Evolutionary conservation across 2,113 vertebrate species (phyloP), one percentile per base, ranked within the genome.

Genomic region (Microcebus griseorufus): DNA sequence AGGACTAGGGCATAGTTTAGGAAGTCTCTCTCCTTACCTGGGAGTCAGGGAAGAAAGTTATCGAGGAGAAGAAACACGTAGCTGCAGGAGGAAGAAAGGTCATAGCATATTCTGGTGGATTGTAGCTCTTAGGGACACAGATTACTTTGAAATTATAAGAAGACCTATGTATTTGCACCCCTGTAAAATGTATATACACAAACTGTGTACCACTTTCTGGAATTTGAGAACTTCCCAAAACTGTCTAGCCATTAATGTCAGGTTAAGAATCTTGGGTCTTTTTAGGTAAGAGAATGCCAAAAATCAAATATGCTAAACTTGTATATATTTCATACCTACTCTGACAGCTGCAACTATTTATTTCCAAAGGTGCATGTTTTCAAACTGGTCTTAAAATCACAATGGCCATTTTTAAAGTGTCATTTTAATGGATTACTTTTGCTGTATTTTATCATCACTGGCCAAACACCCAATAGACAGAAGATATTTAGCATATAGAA

Each of bases 1-100:
- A 11, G 23, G 17, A 55, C 9, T 42, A 9, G n/a, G 29, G 0
- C 51, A 3, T n/a, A 37, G 0, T 55, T 2, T 39, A 37, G 25
- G 14, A 88, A 76, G 22, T 6, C 62, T 78, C 5, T n/a, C 25
- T 48, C 29, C 39, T 45, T 64, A 37, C 16, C 3, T 51, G n/a
- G n/a, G 32, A 55, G 22, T 32, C 27, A 45, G 67, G 27, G 70
- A 62, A 13, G 17, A 55, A 53, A 51, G 14, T 7, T 10, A 34
- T 4, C 17, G n/a, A 32, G 11, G 6, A 11, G 22, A 20, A 6
- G 5, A 39, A 8, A 20, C 4, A 22, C 6, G 10, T 7, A 12
- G 53, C 0, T 25, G 45, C 18, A 65, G 34, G 23, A 4, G 2
- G 9, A 29, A 75, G 8, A 32, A 88, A 58, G 18, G 3, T 9